A percentile compares a stretch with the other conserved stretches of the same genome.
Evolutionary conservation across 2,888 invertebrate genomes (phyloP).

Genomic region (Celastrina argiolus): DNA sequence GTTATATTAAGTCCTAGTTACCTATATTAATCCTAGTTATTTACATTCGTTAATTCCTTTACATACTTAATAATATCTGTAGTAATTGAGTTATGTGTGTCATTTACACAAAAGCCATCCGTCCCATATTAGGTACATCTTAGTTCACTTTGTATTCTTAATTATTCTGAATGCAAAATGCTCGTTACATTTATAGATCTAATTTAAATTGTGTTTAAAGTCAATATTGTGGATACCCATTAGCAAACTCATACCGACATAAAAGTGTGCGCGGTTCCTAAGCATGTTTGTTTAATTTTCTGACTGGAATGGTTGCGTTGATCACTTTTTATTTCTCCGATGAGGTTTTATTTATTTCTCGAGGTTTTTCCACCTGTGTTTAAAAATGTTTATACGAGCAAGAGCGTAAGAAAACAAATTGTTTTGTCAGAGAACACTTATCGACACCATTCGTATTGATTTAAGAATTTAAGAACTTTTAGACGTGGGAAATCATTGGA

Average conservation of each 20-base stretch:
- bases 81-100: no score
- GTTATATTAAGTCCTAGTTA: no score
- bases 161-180: no score
- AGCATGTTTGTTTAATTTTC: constrained; percentile 57
- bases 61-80: no score
- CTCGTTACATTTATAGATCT: no score
- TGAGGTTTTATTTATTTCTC: constrained; percentile 31
- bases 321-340: constrained; percentile 61
- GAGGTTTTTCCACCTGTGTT: constrained; percentile 35
- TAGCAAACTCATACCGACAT: background rate
- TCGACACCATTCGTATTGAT: constrained; percentile 24
- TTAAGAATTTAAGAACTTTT: background rate
- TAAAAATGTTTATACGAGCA: constrained; percentile 30
- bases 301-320: constrained; percentile 44
- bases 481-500: background rate
- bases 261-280: background rate
- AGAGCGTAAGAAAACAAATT: constrained; percentile 30
- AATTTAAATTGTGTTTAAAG: background rate
- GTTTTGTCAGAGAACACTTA: constrained; percentile 33
- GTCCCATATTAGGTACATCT: no score
- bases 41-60: no score
- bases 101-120: no score
- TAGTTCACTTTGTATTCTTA: no score
- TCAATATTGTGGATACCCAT: no score
- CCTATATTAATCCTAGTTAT: no score